Percentiles rank a stretch among this genome's conserved stretches.
Evolutionary conservation across 2,888 invertebrate genomes (phyloP).

Genomic region (Agrotis exclamationis): DNA sequence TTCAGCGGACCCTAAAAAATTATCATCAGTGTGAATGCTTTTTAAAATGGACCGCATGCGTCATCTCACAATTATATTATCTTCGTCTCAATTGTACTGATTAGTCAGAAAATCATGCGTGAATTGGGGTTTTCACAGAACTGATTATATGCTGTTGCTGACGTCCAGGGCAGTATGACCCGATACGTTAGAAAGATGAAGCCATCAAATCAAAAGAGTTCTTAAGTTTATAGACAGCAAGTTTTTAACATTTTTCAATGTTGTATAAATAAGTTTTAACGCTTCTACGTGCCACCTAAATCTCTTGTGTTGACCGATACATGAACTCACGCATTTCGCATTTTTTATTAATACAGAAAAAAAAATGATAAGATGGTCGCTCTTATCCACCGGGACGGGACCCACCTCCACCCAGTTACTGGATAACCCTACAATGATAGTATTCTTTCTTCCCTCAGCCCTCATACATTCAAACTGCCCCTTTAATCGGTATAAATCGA

Average conservation of each 20-base stretch:
- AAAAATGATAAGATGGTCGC: no score
- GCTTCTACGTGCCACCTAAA: no score
- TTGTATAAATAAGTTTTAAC: no score
- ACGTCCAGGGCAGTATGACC: background rate
- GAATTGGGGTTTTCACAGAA: slow-evolving; percentile 18
- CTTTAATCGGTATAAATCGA: slow-evolving; percentile 45
- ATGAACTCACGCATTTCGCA: no score
- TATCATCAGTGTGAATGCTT: background rate
- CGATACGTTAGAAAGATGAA: no score
- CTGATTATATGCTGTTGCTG: background rate
- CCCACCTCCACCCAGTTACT: no score
- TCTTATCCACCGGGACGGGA: no score
- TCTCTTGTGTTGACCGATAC: no score
- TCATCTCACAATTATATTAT: slow-evolving; percentile 18
- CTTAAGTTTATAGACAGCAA: no score
- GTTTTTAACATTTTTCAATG: no score
- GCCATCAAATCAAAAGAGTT: no score
- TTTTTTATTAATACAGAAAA: no score
- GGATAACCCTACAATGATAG: background rate
- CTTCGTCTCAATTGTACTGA: slow-evolving; percentile 20
- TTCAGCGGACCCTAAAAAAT: background rate
- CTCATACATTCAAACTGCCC: slow-evolving; percentile 1
- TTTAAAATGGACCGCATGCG: background rate
- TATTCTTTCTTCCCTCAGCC: background rate
- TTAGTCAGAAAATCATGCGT: slow-evolving; percentile 18